A percentile compares a stretch with the other conserved stretches of the same genome.
phyloP scores from a whole-genome alignment of 2,797 vertebrate genomes.

The Yasuhikotakia modesta region DNA sequence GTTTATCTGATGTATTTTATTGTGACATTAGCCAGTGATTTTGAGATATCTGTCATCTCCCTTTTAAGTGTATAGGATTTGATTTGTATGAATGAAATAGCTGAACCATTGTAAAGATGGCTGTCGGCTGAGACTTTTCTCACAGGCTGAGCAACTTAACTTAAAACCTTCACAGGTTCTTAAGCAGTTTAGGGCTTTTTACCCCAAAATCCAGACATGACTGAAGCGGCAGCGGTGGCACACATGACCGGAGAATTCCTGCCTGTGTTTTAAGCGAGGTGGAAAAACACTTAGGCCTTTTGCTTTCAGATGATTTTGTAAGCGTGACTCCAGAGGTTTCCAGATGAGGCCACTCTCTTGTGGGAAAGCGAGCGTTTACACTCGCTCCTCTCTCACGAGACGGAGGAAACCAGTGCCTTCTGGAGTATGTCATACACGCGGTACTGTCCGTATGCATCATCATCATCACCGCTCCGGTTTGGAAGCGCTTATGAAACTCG shows the following conservation, averaged over 20 bases:
- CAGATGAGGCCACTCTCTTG: slow-evolving; percentile 69
- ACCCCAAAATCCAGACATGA: slow-evolving; percentile 42
- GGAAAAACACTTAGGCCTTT: slow-evolving; percentile 71
- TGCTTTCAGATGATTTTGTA: slow-evolving; percentile 71
- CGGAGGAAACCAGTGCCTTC: slow-evolving; percentile 57
- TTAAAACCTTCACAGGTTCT: neutral
- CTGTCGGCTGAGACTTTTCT: no score
- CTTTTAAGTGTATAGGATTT: no score
- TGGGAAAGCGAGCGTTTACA: slow-evolving; percentile 66
- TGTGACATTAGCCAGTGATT: no score
- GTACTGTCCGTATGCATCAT: slow-evolving; percentile 41
- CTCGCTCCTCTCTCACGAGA: slow-evolving; percentile 65
- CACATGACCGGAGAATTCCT: slow-evolving; percentile 55
- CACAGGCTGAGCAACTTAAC: no score
- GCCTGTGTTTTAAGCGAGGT: slow-evolving; percentile 64
- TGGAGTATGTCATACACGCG: slow-evolving; percentile 61
- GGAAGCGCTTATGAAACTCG: slow-evolving; percentile 24
- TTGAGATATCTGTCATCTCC: no score
- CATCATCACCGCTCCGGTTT: slow-evolving; percentile 29
- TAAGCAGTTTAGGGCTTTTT: slow-evolving; percentile 41
- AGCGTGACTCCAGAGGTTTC: slow-evolving; percentile 65
- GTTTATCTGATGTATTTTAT: no score
- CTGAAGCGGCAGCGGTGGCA: slow-evolving; percentile 29
- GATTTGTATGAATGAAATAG: no score
- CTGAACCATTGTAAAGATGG: no score